Evolutionary conservation across 2,888 invertebrate genomes (phyloP).

Genomic region (Candidula unifasciata): DNA sequence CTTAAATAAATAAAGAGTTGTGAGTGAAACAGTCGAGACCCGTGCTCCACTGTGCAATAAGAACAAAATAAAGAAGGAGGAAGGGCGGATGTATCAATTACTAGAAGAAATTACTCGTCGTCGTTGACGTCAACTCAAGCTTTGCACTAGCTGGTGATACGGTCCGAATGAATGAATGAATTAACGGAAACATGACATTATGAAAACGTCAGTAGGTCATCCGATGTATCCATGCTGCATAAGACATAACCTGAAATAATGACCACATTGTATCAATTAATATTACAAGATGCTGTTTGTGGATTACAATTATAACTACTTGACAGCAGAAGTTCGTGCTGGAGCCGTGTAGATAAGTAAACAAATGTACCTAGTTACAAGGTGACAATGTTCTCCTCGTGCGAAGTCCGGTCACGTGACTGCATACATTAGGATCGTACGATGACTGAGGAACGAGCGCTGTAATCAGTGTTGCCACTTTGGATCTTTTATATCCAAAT

Average conservation of each 20-base stretch:
- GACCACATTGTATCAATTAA: neutral
- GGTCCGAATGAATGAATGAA: neutral
- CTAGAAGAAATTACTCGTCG: no score
- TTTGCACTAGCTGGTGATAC: neutral
- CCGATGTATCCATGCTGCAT: neutral
- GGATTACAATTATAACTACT: neutral
- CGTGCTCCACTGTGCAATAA: no score
- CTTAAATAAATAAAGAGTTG: no score
- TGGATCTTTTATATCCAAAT: no score
- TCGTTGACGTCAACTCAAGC: no score
- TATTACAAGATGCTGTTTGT: neutral
- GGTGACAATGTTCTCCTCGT: neutral
- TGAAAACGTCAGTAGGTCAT: neutral
- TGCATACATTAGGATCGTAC: neutral
- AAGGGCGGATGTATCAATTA: no score
- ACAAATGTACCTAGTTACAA: neutral
- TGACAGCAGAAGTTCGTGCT: neutral
- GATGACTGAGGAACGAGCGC: neutral
- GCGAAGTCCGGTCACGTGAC: neutral
- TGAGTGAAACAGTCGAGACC: no score
- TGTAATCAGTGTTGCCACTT: no score
- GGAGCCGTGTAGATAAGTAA: neutral
- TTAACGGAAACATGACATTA: neutral
- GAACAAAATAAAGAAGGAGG: no score
- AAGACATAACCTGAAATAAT: neutral